Percentiles rank a stretch among this genome's conserved stretches.
Conservation (phyloP, 2,888 invertebrate genomes). For the Diploptera punctata region DNA sequence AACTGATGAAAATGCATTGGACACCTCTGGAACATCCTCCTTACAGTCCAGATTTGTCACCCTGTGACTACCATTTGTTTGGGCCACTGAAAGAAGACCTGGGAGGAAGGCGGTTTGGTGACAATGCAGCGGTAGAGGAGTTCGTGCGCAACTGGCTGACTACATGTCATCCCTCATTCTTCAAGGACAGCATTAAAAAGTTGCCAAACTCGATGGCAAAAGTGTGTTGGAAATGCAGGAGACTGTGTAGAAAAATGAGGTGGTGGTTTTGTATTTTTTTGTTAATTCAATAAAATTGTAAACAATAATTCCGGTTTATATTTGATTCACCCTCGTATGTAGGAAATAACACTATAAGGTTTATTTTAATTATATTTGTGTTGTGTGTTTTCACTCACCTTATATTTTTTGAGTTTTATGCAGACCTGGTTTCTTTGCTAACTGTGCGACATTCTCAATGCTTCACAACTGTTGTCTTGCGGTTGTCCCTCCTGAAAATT, state of each 20-base stretch:
- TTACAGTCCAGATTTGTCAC: not conserved
- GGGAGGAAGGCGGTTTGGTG: not conserved
- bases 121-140: not conserved
- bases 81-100: constrained; percentile 1
- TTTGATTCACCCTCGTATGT: too few species aligned
- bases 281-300: not conserved
- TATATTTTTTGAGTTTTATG: too few species aligned
- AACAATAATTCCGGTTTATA: too few species aligned
- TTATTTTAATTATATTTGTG: too few species aligned
- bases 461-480: too few species aligned
- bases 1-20: not conserved
- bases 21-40: not conserved
- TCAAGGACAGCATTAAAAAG: not conserved
- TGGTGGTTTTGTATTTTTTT: too few species aligned
- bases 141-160: not conserved
- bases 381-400: too few species aligned
- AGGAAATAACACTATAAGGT: too few species aligned
- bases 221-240: not conserved
- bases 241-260: not conserved
- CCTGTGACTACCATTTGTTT: constrained; percentile 9
- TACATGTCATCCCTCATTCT: not conserved
- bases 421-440: too few species aligned
- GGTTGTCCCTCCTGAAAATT: too few species aligned
- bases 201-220: constrained; percentile 2
- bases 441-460: too few species aligned